Percentiles rank a stretch among this genome's conserved stretches.
phyloP scores from a whole-genome alignment of 2,888 invertebrate genomes.

The Tryphoninae sp. region DNA sequence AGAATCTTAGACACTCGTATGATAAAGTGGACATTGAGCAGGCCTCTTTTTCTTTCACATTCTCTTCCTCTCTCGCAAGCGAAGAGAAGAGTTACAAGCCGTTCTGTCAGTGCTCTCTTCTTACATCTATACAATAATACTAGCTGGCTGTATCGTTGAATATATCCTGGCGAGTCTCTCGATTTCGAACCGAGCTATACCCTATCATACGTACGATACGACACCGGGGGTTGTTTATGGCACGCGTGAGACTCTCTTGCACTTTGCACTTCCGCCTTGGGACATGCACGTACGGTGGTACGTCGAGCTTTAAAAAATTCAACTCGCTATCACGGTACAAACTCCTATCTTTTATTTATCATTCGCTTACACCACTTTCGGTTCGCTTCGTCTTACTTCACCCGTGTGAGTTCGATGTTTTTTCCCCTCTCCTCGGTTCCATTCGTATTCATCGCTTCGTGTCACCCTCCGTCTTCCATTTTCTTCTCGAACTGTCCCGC shows the following conservation, averaged over 20 bases:
- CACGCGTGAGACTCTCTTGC: slow-evolving; percentile 25
- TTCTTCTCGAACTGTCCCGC: too few species aligned
- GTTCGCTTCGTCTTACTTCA: not conserved
- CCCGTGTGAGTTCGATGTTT: not conserved
- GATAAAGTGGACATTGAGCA: slow-evolving; percentile 54
- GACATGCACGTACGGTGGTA: slow-evolving; percentile 8
- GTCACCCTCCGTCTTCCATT: too few species aligned
- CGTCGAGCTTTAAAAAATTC: slow-evolving; percentile 43
- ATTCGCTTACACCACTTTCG: slow-evolving; percentile 21
- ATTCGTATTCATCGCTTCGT: not conserved
- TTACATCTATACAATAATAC: slow-evolving; percentile 10
- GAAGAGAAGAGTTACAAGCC: slow-evolving; percentile 51
- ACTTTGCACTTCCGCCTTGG: slow-evolving; percentile 46
- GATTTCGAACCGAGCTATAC: slow-evolving; percentile 2
- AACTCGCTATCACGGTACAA: slow-evolving; percentile 6
- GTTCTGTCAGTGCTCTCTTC: slow-evolving; percentile 55
- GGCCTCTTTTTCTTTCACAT: slow-evolving; percentile 21
- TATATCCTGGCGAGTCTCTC: slow-evolving; percentile 31
- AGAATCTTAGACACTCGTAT: slow-evolving; percentile 58
- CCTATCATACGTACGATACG: slow-evolving; percentile 17
- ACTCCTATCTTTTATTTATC: slow-evolving; percentile 42
- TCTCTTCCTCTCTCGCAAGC: slow-evolving; percentile 32
- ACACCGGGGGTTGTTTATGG: slow-evolving; percentile 52
- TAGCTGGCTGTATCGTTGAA: not conserved
- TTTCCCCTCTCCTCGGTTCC: not conserved